These are phyloP conservation scores for Drosophila suboccidentalis DNA, from an alignment of 2,888 invertebrate genomes.

Conservation along the genomic window DNA sequence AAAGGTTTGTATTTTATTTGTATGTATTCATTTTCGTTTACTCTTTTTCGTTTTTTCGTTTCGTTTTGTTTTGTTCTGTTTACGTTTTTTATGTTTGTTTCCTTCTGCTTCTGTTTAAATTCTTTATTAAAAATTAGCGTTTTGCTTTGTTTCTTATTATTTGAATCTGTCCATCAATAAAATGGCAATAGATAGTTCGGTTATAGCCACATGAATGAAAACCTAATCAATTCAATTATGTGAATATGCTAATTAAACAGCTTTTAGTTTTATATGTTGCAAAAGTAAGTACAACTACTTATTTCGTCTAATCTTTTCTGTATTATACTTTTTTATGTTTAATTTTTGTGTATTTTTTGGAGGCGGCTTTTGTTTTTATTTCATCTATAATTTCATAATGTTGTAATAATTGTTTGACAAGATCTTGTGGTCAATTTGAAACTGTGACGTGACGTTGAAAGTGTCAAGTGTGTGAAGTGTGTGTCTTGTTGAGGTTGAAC, in stretches of 20 bases:
- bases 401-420: constrained; percentile 9
- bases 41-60: constrained; percentile 35
- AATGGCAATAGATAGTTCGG: constrained; percentile 3
- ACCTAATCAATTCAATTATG: constrained; percentile 7
- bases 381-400: constrained; percentile 4
- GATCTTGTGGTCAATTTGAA: constrained; percentile 79
- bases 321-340: constrained; percentile 15
- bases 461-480: constrained; percentile 17
- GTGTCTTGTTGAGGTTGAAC: constrained; percentile 53
- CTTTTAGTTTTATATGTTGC: neutral
- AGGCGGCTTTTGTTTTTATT: constrained; percentile 35
- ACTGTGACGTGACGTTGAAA: constrained; percentile 82
- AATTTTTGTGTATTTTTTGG: constrained; percentile 20
- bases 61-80: constrained; percentile 21
- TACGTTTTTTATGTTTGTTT: constrained; percentile 28
- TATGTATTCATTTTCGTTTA: constrained; percentile 73
- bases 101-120: constrained; percentile 30
- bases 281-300: constrained; percentile 12
- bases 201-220: neutral
- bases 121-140: constrained; percentile 11
- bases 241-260: constrained; percentile 9
- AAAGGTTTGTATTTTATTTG: constrained; percentile 85
- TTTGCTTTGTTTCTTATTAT: constrained; percentile 13
- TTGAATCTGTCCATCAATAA: constrained; percentile 1
- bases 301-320: constrained; percentile 16